These are phyloP conservation scores for Aleadryas rufinucha DNA, from an alignment of 2,113 vertebrate species.

Conservation along the genomic window DNA sequence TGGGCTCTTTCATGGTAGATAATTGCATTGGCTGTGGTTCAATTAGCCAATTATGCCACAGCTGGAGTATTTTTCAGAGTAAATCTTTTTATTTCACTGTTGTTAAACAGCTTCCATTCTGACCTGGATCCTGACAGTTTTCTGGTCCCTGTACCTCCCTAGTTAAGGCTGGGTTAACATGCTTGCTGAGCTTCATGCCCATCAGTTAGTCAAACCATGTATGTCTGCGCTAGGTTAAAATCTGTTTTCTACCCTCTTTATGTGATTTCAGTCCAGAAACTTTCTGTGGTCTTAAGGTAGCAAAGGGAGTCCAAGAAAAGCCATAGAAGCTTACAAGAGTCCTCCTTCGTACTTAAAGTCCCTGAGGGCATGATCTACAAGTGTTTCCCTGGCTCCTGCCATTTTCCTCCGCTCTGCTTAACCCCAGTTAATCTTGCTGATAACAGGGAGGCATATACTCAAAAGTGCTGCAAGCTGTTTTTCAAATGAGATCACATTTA, in stretches of 20 bases:
- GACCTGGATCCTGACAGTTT: neutral
- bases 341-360: neutral
- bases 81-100: neutral
- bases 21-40: conserved; percentile 21
- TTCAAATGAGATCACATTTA: neutral
- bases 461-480: neutral
- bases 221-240: neutral
- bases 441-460: neutral
- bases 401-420: neutral
- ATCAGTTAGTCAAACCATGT: neutral
- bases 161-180: neutral
- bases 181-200: rapidly evolving
- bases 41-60: conserved; percentile 29
- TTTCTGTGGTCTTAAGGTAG: neutral
- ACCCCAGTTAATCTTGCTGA: neutral
- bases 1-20: neutral
- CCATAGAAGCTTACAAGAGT: neutral
- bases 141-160: neutral
- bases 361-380: neutral
- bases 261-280: neutral
- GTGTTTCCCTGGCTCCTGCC: neutral
- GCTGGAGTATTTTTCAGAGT: neutral
- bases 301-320: neutral
- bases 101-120: neutral
- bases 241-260: neutral